phyloP scores from a whole-genome alignment of 1,140 invertebrate genomes.

The Macrotrachela quadricornifera region DNA sequence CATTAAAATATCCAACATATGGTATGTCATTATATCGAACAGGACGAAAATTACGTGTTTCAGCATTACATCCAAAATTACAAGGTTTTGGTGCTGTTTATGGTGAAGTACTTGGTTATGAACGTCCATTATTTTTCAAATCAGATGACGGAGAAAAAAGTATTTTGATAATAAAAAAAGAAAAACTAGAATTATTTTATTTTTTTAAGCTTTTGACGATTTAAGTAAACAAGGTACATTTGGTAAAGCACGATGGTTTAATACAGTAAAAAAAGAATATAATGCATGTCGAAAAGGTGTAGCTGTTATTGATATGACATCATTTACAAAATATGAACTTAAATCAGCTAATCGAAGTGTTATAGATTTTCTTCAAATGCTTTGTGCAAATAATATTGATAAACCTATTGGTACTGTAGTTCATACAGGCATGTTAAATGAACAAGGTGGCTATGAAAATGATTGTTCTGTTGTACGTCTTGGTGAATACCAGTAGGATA shows the following conservation, averaged over 20 bases:
- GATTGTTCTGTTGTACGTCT: slow-evolving; percentile 80
- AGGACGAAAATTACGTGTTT: slow-evolving; percentile 72
- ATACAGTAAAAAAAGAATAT: slow-evolving; percentile 66
- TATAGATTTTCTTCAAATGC: slow-evolving; percentile 64
- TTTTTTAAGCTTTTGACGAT: too few relatives aligned
- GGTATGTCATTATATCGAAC: slow-evolving; percentile 40
- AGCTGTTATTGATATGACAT: slow-evolving; percentile 84
- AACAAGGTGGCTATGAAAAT: slow-evolving; percentile 82
- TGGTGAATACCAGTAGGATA: slow-evolving; percentile 54
- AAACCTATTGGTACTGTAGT: slow-evolving; percentile 78
- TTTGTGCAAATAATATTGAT: slow-evolving; percentile 89
- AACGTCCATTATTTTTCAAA: slow-evolving; percentile 52
- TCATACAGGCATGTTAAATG: slow-evolving; percentile 94
- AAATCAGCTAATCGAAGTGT: slow-evolving; percentile 40
- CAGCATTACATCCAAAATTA: slow-evolving; percentile 77
- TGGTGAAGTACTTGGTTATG: slow-evolving; percentile 93
- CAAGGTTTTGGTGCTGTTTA: slow-evolving; percentile 80
- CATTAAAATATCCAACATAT: slow-evolving; percentile 8
- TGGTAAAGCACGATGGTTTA: slow-evolving; percentile 75
- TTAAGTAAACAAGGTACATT: slow-evolving; percentile 11
- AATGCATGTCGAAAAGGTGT: slow-evolving; percentile 73
- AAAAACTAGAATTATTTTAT: too few relatives aligned
- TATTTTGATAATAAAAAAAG: too few relatives aligned
- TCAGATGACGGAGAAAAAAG: background rate
- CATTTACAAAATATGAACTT: slow-evolving; percentile 87